Evolutionary conservation across 2,113 vertebrate species (phyloP), one percentile per base, ranked within the genome.

Genomic region (Cavia porcellus): DNA sequence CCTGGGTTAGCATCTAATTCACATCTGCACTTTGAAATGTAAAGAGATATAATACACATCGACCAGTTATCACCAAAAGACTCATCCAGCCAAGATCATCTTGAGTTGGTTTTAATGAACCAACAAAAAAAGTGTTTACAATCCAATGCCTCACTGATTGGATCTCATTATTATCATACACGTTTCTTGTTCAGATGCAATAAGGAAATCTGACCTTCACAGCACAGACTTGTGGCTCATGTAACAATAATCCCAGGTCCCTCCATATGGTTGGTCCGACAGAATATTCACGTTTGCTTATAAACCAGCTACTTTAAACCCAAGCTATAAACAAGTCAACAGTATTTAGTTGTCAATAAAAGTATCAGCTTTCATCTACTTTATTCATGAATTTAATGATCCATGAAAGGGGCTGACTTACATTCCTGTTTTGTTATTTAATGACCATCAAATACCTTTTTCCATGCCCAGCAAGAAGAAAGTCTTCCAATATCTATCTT

Each of bases 401-500:
- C 95, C 87, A 74, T 66, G 87, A 93, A 96, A 97, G 52, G 89
- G 47, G 81, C 47, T 55, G 80, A 96, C 52, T 96, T 97, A 96
- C 20, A 94, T 90, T 88, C 85, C 62, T 87, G 7, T 75, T 87
- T 66, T 89, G 70, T 96, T 89, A 96, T 45, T 97, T 93, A 97
- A 94, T 35, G 72, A 86, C 47, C 61, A 96, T 77, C 50, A 61
- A 97, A 92, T 17, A 64, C 32, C n/a, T 75, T 24, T 86, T 57
- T 64, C 20, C 24, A 66, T 38, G 25, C 4, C 32, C 66, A 94
- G 72, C 9, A 52, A 52, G 50, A 96, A 87, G 61, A 81, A 97
- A 92, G 25, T 30, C 52, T 89, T 59, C 74, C 70, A 77, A 12
- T 55, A 80, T 50, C 84, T 70, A 52, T 52, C 50, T 52, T 52